Conservation (phyloP, 2,797 vertebrate genomes). For the Netta rufina region DNA sequence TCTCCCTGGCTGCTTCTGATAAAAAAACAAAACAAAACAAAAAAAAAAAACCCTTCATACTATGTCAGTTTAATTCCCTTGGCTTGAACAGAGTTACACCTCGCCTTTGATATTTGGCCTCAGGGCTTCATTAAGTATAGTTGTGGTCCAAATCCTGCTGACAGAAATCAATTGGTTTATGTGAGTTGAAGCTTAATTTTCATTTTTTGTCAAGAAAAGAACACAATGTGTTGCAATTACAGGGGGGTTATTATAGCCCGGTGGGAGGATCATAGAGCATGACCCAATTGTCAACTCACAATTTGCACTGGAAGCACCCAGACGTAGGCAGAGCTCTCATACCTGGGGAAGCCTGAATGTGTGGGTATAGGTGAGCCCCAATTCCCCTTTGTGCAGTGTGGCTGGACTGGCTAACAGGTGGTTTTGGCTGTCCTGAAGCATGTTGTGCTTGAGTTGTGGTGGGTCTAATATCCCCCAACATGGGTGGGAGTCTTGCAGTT, state of each 20-base stretch:
- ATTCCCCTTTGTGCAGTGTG: not conserved
- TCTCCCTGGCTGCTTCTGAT: not conserved
- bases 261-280: not conserved
- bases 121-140: not conserved
- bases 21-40: not conserved
- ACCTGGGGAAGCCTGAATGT: not conserved
- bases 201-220: not conserved
- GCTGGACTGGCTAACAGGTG: not conserved
- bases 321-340: not conserved
- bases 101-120: not conserved
- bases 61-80: too few species aligned
- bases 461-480: not conserved
- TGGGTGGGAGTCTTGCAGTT: not conserved
- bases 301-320: not conserved
- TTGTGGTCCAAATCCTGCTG: not conserved
- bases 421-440: not conserved
- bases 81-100: not conserved
- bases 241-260: not conserved
- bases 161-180: not conserved
- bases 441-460: accelerated
- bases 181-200: not conserved
- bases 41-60: not conserved
- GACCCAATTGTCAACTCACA: not conserved
- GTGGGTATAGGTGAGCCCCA: not conserved
- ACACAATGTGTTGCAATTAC: not conserved